phyloP scores from a whole-genome alignment of 2,113 vertebrate species.

The Elephas maximus region DNA sequence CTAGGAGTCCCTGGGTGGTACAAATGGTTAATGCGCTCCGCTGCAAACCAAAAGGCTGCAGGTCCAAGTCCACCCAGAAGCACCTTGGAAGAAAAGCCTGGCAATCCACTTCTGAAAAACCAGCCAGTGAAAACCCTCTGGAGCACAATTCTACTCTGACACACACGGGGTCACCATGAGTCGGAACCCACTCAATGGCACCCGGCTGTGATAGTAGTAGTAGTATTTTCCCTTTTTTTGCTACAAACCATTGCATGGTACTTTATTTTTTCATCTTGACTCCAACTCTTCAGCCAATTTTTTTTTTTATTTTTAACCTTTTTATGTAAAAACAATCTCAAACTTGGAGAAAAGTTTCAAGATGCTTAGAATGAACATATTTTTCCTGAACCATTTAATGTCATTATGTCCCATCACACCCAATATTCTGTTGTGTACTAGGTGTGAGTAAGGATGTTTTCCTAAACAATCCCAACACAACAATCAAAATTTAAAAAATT shows the following conservation, averaged over 20 bases:
- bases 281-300: neutral
- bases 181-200: neutral
- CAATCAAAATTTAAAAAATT: neutral
- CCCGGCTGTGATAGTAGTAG: neutral
- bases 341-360: conserved; percentile 1
- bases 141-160: neutral
- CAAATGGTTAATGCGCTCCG: too few relatives aligned
- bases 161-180: neutral
- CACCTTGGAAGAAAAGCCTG: neutral
- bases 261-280: too few relatives aligned
- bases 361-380: neutral
- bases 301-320: neutral
- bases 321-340: conserved; percentile 34
- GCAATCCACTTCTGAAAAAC: neutral
- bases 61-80: neutral
- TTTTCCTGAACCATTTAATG: conserved; percentile 17
- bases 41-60: neutral
- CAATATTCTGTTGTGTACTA: neutral
- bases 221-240: neutral
- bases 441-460: conserved; percentile 15
- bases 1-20: neutral
- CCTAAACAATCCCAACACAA: conserved; percentile 33
- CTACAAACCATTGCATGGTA: too few relatives aligned
- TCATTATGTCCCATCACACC: neutral
- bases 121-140: neutral